These are phyloP conservation scores for Microlaimidae sp. DNA, from an alignment of 2,888 invertebrate species.

Conservation along the genomic window DNA sequence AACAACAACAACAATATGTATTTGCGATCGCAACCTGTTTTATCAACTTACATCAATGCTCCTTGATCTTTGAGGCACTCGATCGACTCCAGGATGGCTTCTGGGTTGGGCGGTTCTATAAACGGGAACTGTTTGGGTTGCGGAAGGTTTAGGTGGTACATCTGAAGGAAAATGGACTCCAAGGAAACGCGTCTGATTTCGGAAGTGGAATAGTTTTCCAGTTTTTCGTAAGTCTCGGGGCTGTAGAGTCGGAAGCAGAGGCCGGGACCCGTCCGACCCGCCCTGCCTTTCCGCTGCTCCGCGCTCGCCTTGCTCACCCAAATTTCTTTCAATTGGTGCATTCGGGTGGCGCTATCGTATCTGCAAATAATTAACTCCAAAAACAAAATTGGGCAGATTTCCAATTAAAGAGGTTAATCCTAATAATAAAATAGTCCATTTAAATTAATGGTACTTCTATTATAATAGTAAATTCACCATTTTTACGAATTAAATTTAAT, in stretches of 20 bases:
- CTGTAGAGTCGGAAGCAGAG: slow-evolving; percentile 57
- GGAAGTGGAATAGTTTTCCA: slow-evolving; percentile 28
- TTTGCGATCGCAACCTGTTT: no score
- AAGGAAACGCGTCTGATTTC: slow-evolving; percentile 69
- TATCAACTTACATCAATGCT: no score
- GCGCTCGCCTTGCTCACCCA: slow-evolving; percentile 95
- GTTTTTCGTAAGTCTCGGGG: slow-evolving; percentile 31
- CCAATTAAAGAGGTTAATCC: no score
- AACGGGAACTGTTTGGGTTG: slow-evolving; percentile 42
- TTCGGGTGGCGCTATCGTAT: slow-evolving; percentile 71
- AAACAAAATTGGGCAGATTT: no score
- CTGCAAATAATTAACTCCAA: no score
- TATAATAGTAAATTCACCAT: no score
- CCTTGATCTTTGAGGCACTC: slow-evolving; percentile 66
- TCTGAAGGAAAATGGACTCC: slow-evolving; percentile 70
- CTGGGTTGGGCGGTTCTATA: slow-evolving; percentile 68
- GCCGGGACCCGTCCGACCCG: slow-evolving; percentile 56
- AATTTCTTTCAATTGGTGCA: slow-evolving; percentile 68
- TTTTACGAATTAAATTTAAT: no score
- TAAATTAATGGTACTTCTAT: no score
- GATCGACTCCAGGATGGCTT: slow-evolving; percentile 68
- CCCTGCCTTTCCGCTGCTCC: slow-evolving; percentile 71
- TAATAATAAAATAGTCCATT: no score
- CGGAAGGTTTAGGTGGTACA: slow-evolving; percentile 77
- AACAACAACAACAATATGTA: no score